Evolutionary conservation across 2,888 invertebrate genomes (phyloP).

Genomic region (Lepidocyrtoides sp.): DNA sequence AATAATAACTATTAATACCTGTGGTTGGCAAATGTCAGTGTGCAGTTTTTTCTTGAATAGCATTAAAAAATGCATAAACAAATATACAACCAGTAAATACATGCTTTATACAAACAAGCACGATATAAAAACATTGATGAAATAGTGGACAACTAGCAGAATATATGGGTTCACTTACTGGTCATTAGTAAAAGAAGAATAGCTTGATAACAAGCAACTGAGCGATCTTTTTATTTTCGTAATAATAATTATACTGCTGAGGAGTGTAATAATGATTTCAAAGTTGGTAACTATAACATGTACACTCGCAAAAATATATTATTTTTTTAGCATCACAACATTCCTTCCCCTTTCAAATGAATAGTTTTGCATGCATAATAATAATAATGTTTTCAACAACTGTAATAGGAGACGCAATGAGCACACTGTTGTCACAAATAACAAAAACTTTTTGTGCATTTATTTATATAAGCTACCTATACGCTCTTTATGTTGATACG

Average conservation of each 20-base stretch:
- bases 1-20: too few relatives aligned
- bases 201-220: not conserved
- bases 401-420: not conserved
- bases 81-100: not conserved
- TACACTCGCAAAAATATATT: not conserved
- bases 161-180: constrained; percentile 12
- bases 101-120: not conserved
- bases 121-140: too few relatives aligned
- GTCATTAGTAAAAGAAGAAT: constrained; percentile 15
- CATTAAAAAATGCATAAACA: not conserved
- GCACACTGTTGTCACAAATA: constrained; percentile 1
- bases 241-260: constrained; percentile 22
- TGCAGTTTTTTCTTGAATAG: not conserved
- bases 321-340: not conserved
- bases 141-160: not conserved
- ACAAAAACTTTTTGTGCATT: not conserved
- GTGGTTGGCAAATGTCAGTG: constrained; percentile 13
- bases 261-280: constrained; percentile 19
- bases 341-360: constrained; percentile 17
- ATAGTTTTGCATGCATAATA: not conserved
- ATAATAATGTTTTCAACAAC: not conserved
- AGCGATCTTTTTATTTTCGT: constrained; percentile 36
- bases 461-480: not conserved
- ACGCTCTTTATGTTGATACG: not conserved
- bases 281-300: constrained; percentile 4